A percentile compares a stretch with the other conserved stretches of the same genome.
These are phyloP conservation scores for Perodicticus potto DNA, from an alignment of 2,797 vertebrate genomes.

Conservation along the genomic window DNA sequence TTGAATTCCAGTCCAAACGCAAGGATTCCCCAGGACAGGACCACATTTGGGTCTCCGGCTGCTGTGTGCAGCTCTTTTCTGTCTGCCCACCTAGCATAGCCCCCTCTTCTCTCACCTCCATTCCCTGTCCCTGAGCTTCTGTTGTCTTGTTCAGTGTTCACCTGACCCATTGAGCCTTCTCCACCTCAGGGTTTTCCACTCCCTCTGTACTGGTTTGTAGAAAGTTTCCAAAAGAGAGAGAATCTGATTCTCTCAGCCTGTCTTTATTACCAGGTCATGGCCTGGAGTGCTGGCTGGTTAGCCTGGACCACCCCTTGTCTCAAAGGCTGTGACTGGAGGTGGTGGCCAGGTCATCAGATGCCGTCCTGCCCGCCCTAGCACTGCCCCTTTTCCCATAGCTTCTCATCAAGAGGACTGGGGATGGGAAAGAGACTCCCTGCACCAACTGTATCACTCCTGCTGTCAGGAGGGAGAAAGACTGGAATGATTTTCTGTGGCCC, in stretches of 20 bases:
- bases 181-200: neutral
- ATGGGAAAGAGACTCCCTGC: accelerated
- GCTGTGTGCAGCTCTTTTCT: neutral
- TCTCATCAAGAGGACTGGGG: neutral
- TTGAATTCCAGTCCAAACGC: neutral
- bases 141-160: neutral
- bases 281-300: neutral
- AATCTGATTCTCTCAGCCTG: neutral
- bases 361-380: neutral
- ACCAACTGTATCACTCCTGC: accelerated
- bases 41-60: accelerated
- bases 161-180: neutral
- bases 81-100: neutral
- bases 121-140: neutral
- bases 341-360: neutral
- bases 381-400: neutral
- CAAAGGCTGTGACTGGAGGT: neutral
- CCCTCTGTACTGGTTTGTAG: neutral
- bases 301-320: neutral
- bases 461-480: neutral
- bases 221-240: neutral
- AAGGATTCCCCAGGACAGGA: neutral
- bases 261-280: neutral
- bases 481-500: neutral
- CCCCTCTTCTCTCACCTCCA: neutral